Conservation (phyloP, 2,113 vertebrate genomes). For the Cebus imitator region DNA sequence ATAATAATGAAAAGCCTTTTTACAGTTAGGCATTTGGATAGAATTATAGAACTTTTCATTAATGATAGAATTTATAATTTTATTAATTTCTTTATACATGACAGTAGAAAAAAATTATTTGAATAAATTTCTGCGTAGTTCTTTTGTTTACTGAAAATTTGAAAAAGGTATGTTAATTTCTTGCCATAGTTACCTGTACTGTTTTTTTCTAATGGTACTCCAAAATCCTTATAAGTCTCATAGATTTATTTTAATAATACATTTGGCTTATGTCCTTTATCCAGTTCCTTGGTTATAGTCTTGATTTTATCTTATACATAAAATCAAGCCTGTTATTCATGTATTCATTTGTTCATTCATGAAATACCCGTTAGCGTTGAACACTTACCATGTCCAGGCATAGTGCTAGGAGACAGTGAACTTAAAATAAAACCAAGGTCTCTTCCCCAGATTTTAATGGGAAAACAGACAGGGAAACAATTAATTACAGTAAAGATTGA, state of each 20-base stretch:
- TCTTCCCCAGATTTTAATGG: not conserved
- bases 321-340: not conserved
- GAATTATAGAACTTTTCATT: slow-evolving; percentile 38
- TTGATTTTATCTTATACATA: not conserved
- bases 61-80: slow-evolving; percentile 3
- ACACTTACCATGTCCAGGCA: not conserved
- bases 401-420: not conserved
- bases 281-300: not conserved
- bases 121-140: not conserved
- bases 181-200: not conserved
- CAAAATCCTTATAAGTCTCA: not conserved
- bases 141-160: not conserved
- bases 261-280: not conserved
- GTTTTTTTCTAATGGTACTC: not conserved
- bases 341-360: not conserved
- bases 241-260: not conserved
- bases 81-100: not conserved
- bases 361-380: not conserved
- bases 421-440: not conserved
- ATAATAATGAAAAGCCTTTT: not conserved
- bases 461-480: not conserved
- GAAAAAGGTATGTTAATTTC: not conserved
- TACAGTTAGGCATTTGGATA: not conserved
- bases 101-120: not conserved
- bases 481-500: not conserved